Conservation (phyloP, 2,113 vertebrate species). For the Leucosticte australis region DNA sequence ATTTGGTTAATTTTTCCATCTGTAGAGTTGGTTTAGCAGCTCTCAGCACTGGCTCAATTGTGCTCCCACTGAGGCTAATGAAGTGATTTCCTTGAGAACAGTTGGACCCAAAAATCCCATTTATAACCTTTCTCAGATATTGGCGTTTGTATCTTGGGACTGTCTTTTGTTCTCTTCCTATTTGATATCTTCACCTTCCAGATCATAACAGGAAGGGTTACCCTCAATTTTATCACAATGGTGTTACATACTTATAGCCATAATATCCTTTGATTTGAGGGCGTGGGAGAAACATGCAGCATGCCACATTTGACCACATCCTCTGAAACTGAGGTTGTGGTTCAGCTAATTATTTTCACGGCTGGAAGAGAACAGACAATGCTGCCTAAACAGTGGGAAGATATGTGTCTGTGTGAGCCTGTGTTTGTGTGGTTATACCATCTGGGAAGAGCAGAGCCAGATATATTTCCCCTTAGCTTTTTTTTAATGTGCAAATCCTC, state of each 20-base stretch:
- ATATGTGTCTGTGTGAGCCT: background rate
- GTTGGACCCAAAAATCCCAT: background rate
- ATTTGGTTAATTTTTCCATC: conserved; percentile 36
- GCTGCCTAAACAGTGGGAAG: conserved; percentile 30
- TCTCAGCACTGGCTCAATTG: background rate
- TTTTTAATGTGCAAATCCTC: background rate
- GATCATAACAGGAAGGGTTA: background rate
- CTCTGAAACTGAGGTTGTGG: conserved; percentile 26
- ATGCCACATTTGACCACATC: conserved; percentile 31
- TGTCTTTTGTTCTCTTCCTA: background rate
- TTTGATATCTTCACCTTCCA: conserved; percentile 3
- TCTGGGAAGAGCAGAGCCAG: conserved; percentile 39
- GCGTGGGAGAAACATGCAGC: background rate
- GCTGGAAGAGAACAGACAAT: conserved; percentile 47
- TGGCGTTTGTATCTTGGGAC: background rate
- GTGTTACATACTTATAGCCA: background rate
- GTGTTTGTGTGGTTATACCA: conserved; percentile 43
- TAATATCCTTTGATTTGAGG: background rate
- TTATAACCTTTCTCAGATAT: background rate
- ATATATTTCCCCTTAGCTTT: background rate
- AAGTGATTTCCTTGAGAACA: background rate
- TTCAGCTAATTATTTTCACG: conserved; percentile 35
- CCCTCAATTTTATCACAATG: background rate
- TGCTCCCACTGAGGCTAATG: background rate
- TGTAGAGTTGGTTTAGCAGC: background rate